A percentile compares a stretch with the other conserved stretches of the same genome.
Evolutionary conservation across 2,113 vertebrate species (phyloP).

Genomic region (Hucho hucho): DNA sequence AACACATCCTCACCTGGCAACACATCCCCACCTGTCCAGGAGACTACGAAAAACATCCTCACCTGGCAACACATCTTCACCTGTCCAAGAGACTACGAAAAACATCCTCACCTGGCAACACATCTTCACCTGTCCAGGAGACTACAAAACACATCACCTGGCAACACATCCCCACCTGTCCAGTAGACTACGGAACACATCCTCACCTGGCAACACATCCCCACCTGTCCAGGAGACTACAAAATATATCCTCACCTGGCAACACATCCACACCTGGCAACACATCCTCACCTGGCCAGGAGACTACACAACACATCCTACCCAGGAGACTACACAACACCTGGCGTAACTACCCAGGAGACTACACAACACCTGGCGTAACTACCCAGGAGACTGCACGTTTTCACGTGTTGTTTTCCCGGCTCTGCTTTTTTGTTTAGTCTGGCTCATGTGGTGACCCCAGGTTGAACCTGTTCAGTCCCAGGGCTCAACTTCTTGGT

Average conservation of each 20-base stretch:
- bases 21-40: background rate
- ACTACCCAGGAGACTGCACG: background rate
- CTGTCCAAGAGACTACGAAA: background rate
- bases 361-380: background rate
- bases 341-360: slow-evolving; percentile 28
- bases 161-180: too few relatives aligned
- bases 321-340: background rate
- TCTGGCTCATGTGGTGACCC: slow-evolving; percentile 42
- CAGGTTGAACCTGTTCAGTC: slow-evolving; percentile 50
- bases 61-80: too few relatives aligned
- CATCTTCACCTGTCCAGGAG: background rate
- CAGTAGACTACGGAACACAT: background rate
- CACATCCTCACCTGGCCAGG: background rate
- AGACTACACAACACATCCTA: background rate
- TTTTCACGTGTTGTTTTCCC: slow-evolving; percentile 22
- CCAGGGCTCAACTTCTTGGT: slow-evolving; percentile 31
- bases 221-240: background rate
- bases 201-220: background rate
- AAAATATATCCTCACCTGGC: background rate
- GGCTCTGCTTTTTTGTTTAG: background rate
- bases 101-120: background rate
- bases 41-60: background rate
- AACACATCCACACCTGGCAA: background rate
- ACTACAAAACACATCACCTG: background rate
- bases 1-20: background rate